A percentile compares a stretch with the other conserved stretches of the same genome.
phyloP scores from a whole-genome alignment of 1,140 invertebrate genomes.

The Trachymyrmex septentrionalis region DNA sequence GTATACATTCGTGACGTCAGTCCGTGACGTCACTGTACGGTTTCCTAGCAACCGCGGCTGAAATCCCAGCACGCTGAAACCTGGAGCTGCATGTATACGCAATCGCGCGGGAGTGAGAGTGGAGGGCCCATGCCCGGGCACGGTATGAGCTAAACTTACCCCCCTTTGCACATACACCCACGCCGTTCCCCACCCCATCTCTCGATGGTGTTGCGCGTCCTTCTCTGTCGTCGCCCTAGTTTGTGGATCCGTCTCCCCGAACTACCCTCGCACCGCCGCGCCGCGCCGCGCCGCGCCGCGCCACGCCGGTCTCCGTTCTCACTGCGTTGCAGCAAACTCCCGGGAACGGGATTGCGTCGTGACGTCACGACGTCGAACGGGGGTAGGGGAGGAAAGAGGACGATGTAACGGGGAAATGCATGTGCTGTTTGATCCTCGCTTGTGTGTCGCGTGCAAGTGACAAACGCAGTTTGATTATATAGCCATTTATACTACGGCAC shows the following conservation, averaged over 20 bases:
- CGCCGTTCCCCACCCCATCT: constrained; percentile 41
- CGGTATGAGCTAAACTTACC: constrained; percentile 75
- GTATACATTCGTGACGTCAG: constrained; percentile 73
- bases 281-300: too few relatives aligned
- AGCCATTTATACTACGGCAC: constrained; percentile 8
- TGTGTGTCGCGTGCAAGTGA: constrained; percentile 41
- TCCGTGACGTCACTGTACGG: constrained; percentile 74
- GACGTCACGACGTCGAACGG: constrained; percentile 63
- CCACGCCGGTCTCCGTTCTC: constrained; percentile 11
- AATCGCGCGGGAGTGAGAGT: constrained; percentile 43
- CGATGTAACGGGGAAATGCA: not conserved
- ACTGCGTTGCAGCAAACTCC: constrained; percentile 67
- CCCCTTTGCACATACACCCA: constrained; percentile 50
- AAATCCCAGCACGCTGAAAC: constrained; percentile 76
- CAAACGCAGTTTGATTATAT: constrained; percentile 32
- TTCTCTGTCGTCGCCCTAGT: constrained; percentile 66
- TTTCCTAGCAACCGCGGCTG: constrained; percentile 75
- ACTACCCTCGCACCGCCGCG: not conserved
- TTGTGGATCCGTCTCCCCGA: constrained; percentile 49
- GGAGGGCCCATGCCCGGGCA: constrained; percentile 72
- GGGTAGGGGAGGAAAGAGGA: not conserved
- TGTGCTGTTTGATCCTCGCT: constrained; percentile 59
- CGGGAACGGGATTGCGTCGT: constrained; percentile 57
- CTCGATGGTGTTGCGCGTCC: constrained; percentile 45
- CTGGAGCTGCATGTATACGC: constrained; percentile 61